A percentile compares a stretch with the other conserved stretches of the same genome.
Evolutionary conservation across 2,888 invertebrate genomes (phyloP).

Genomic region (Sarcophaga variegata): DNA sequence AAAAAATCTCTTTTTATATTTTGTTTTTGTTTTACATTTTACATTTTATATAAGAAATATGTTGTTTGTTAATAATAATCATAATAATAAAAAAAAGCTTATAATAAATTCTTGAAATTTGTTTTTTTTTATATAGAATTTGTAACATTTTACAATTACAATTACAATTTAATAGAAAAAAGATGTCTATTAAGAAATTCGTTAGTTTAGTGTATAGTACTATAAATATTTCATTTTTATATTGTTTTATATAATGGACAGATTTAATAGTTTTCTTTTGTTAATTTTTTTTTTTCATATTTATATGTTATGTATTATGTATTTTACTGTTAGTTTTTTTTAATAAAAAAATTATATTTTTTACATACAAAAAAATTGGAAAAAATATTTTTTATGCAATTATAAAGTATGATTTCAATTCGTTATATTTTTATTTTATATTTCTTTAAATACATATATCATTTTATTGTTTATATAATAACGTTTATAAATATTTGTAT

Average conservation of each 20-base stretch:
- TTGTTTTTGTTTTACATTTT: no score
- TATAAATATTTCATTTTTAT: not conserved
- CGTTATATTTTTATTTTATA: not conserved
- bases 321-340: not conserved
- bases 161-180: slow-evolving; percentile 55
- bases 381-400: slow-evolving; percentile 13
- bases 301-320: no score
- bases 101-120: slow-evolving; percentile 55
- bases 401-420: not conserved
- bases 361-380: slow-evolving; percentile 56
- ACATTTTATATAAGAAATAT: slow-evolving; percentile 18
- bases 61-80: slow-evolving; percentile 14
- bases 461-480: slow-evolving; percentile 46
- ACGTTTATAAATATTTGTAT: slow-evolving; percentile 1
- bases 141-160: slow-evolving; percentile 46
- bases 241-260: slow-evolving; percentile 64
- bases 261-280: slow-evolving; percentile 33
- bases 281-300: slow-evolving; percentile 8
- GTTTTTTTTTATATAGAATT: slow-evolving; percentile 31
- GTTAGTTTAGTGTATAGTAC: slow-evolving; percentile 65
- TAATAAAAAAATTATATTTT: slow-evolving; percentile 31
- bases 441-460: not conserved
- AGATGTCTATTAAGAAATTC: slow-evolving; percentile 77
- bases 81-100: slow-evolving; percentile 30
- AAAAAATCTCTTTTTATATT: no score